Base-by-base conservation (phyloP, 1,140 invertebrate species). In the Coptotermes formosanus region DNA sequence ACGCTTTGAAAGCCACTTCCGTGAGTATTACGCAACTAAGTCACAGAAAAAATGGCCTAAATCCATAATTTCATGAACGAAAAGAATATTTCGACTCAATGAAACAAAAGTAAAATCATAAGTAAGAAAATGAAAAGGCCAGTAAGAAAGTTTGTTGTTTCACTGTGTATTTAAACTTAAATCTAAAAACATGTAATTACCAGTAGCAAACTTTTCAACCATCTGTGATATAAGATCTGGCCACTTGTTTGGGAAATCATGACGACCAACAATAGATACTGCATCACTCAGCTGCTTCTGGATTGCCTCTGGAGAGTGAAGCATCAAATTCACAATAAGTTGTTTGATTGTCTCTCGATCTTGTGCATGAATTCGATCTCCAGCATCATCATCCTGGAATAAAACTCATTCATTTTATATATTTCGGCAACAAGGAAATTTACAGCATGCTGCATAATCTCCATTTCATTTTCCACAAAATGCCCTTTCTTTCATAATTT, bases 201-300 rank as follows among this genome's bases (percentile, higher is more conserved):
- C 95, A 87, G 96, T 96, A 86, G 93, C 92, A 91, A 99, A 98
- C 89, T 98, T 97, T 59, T 95, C 94, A n/a, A 98, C 95, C 96
- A 99, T 97, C 90, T 98, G 95, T 82, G 94, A 92, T 12, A 99
- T 95, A 11, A 99, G 92, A 88, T 95, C 94, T 11, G 97, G 97
- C 98, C 98, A 99, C 90, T 98, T 97, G 85, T 95, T 94, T 1
- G 98, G 98, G 90, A 99, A 99, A 92, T 99, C 98, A 89, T 96
- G 94, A 89, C 95, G 95, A 2, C 98, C 98, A 88, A 99, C 99
- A 32, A 98, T 97, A 88, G 97, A 97, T 84, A 99, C 96, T 12
- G 98, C 97, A 93, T 99, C 98, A 89, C 97, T 99, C 19, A 99
- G 92, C 90, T 99, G 98, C 89, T 97, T 95, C 90, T 99, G 98